Base-by-base conservation (phyloP, 2,888 invertebrate species). In the Trachelus stipa region DNA sequence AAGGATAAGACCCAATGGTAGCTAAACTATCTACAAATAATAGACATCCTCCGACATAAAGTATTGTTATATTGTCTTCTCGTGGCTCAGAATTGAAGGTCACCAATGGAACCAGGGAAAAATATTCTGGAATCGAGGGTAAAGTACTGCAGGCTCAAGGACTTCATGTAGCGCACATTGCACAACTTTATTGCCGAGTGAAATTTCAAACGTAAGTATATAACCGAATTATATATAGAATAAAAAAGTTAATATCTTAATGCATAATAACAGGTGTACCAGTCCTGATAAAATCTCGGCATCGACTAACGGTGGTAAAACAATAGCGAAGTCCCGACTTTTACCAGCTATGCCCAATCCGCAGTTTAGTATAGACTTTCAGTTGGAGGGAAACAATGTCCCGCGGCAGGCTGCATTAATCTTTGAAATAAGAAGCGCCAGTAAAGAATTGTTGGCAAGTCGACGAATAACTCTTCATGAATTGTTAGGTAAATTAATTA, bases 351-450 rank as follows among this genome's bases (percentile, higher is more conserved):
- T 91, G 86, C 89, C 91, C 68, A 92, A 92, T 83, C 92, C 92
- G 33, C 89, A 88, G 34, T 91, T 93, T 81, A 91, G 92, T 80
- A 88, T 92, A 77, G 90, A 90, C 33, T 92, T 93, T 86, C 92
- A 92, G 83, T 90, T 92, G 68, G 92, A 92, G 40, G 84, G 87
- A 4, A 89, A 90, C 68, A 92, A 92, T 12, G 88, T 92, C 4
- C 91, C 91, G 33, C 87, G 92, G 37, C 92, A 92, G 74, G 90
- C 92, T n/a, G 82, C 89, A 31, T 84, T 93, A 3, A 87, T 92
- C 78, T 92, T 93, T 83, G 93, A 93, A 81, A 90, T 93, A 77
- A 91, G 91, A 71, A 91, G 91, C 77, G 92, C 92, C 35, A 92
- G 91, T 79, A 93, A 92, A 82, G 92, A 92, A 81, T 88, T 92